A percentile compares a stretch with the other conserved stretches of the same genome.
Evolutionary conservation across 1,140 invertebrate genomes (phyloP).

Genomic region (Elysia chlorotica): DNA sequence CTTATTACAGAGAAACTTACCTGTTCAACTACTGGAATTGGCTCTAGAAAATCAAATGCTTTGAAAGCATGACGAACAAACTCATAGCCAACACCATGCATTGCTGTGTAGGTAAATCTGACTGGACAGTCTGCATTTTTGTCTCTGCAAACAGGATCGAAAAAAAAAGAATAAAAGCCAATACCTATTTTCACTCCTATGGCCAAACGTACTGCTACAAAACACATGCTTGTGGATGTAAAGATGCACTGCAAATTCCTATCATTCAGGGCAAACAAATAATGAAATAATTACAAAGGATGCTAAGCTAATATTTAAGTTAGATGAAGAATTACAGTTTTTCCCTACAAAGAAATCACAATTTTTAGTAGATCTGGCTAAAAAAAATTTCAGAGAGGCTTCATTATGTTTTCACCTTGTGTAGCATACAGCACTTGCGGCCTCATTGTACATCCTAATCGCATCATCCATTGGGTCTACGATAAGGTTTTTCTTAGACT

Average conservation of each 20-base stretch:
- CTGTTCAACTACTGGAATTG: constrained; percentile 78
- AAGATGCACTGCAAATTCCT: too few species aligned
- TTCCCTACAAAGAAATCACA: too few species aligned
- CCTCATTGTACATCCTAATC: constrained; percentile 71
- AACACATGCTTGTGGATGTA: too few species aligned
- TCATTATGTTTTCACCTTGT: too few species aligned
- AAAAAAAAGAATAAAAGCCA: not conserved
- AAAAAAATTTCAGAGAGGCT: not conserved
- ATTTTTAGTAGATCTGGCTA: too few species aligned
- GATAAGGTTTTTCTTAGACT: constrained; percentile 47
- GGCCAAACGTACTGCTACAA: too few species aligned
- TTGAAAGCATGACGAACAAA: constrained; percentile 80
- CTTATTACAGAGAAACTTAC: too few species aligned
- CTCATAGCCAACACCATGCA: constrained; percentile 94
- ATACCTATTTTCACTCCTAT: not conserved
- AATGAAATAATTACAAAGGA: too few species aligned
- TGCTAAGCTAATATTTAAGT: too few species aligned
- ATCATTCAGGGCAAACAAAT: too few species aligned
- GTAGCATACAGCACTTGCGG: constrained; percentile 59
- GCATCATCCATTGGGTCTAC: constrained; percentile 67
- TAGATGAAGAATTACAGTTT: too few species aligned
- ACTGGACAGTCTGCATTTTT: constrained; percentile 70
- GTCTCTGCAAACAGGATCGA: constrained; percentile 53
- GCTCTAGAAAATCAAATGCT: constrained; percentile 74
- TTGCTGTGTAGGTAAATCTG: constrained; percentile 88